Evolutionary conservation across 2,113 vertebrate genomes (phyloP), one percentile per base, ranked within the genome.

Genomic region (Chamaea fasciata): DNA sequence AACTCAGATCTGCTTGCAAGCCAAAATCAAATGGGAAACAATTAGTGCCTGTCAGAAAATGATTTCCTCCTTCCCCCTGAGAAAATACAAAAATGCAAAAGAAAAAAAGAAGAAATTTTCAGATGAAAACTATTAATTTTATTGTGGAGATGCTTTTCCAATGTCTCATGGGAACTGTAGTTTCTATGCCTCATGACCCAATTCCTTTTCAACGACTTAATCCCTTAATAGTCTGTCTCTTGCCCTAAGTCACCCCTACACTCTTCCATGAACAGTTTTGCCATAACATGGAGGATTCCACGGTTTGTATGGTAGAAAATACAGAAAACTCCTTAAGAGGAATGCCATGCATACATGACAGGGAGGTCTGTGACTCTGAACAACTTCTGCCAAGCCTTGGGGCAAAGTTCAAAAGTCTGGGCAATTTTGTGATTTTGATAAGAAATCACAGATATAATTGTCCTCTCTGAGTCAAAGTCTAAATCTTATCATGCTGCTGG

Each of bases 1-100:
- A 91, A 94, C 87, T 96, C 70, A 88, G 71, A 95, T 93, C 81
- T 92, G 74, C 83, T 95, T 15, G 37, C 65, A 95, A 93, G 84
- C 87, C 93, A 97, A 91, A 97, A 92, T 94, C 84, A 96, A 96
- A 95, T 91, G 84, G 89, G 52, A 97, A 97, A 95, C 87, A 95
- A 96, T 97, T 96, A 96, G 89, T 95, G 91, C 75, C 79, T 91
- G 93, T 96, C 82, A 95, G 82, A 90, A 95, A 96, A 91, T 85
- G 0, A 70, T 88, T 92, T 95, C 28, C 60, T 47, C 50, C 59
- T 88, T 80, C 27, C 67, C 77, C 55, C 9, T 67, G 75, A 95
- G 88, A 96, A 96, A 95, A 95, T 52, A 47, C 13, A 95, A 95
- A 96, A 94, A 92, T 81, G 47, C 31, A 80, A 94, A 91, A 90